phyloP scores from a whole-genome alignment of 1,140 invertebrate species.

The Drosophila willistoni region DNA sequence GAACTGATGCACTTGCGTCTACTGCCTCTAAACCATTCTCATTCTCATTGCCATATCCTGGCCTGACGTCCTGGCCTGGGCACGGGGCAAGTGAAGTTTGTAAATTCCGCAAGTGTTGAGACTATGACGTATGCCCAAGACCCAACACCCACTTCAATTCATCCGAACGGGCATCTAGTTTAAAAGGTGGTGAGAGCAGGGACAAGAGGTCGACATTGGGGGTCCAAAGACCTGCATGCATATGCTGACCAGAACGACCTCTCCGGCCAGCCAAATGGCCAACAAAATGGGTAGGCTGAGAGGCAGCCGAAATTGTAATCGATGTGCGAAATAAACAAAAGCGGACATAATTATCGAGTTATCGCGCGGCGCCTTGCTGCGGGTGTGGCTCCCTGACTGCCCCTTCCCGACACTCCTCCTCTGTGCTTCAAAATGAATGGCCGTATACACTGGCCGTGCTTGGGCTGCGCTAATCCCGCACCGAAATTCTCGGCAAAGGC shows the following conservation, averaged over 20 bases:
- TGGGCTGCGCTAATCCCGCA: slow-evolving; percentile 67
- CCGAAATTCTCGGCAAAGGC: slow-evolving; percentile 70
- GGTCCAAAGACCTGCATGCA: not conserved
- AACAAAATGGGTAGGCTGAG: slow-evolving; percentile 28
- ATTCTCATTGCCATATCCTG: slow-evolving; percentile 8
- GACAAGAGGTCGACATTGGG: not conserved
- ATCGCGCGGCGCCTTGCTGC: slow-evolving; percentile 80
- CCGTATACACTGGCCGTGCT: slow-evolving; percentile 21
- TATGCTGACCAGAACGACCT: slow-evolving; percentile 36
- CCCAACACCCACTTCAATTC: slow-evolving; percentile 17
- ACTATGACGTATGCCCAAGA: slow-evolving; percentile 64
- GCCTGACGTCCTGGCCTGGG: not conserved
- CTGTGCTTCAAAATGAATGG: slow-evolving; percentile 49
- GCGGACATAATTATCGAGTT: slow-evolving; percentile 83
- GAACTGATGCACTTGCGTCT: slow-evolving; percentile 41
- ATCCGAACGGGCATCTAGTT: slow-evolving; percentile 7
- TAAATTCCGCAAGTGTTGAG: slow-evolving; percentile 67
- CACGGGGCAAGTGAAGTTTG: slow-evolving; percentile 54
- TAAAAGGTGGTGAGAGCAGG: not conserved
- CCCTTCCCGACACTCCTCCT: slow-evolving; percentile 20
- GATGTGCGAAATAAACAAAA: slow-evolving; percentile 83
- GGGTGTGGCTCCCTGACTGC: slow-evolving; percentile 53
- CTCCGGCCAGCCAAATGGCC: slow-evolving; percentile 41
- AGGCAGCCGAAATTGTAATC: slow-evolving; percentile 79
- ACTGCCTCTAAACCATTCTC: slow-evolving; percentile 9